Base-by-base conservation (phyloP, 2,888 invertebrate species). In the Acanthosepion esculentum region DNA sequence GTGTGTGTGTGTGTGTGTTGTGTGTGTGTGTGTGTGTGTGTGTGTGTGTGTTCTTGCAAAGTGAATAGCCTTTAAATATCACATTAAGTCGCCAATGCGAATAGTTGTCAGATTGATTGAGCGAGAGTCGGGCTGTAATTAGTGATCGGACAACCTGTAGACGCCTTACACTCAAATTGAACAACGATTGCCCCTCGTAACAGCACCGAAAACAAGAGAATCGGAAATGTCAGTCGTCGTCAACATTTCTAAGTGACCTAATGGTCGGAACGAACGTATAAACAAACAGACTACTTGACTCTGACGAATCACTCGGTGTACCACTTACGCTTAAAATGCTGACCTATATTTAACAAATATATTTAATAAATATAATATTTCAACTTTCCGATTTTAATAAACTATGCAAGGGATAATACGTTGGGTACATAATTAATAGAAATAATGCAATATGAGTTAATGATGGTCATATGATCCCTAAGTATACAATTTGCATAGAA, bases 81-180 rank as follows among this genome's bases (percentile, higher is more conserved):
- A 18, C 78, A 78, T 78, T 78, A 78, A 78, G 78, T 78, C 33
- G 78, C 78, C 78, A n/a, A 15, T 78, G 78, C 78, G 78, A 78
- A 78, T 78, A 78, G 78, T 78, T 78, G 78, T 78, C 78, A 78
- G n/a, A 78, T 78, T 78, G 78, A 78, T 78, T 78, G 78, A 78
- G 78, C 78, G 78, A n/a, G n/a, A 78, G n/a, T 78, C 78, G 78
- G n/a, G 78, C 12, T 78, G 78, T 78, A 78, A 78, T 78, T 78
- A 78, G 78, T 78, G 78, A 78, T n/a, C n/a, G 78, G n/a, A n/a
- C 4, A 78, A 78, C 33, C n/a, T n/a, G 78, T 78, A 78, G 78
- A 78, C 78, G 78, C 78, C 78, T n/a, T n/a, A 78, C 78, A 15
- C 33, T 78, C 78, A 78, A 78, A 78, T n/a, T 78, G 78, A 78